Percentiles rank a stretch among this genome's conserved stretches.
Evolutionary conservation across 2,797 vertebrate species (phyloP).

Genomic region (Sebastes hubbsi): DNA sequence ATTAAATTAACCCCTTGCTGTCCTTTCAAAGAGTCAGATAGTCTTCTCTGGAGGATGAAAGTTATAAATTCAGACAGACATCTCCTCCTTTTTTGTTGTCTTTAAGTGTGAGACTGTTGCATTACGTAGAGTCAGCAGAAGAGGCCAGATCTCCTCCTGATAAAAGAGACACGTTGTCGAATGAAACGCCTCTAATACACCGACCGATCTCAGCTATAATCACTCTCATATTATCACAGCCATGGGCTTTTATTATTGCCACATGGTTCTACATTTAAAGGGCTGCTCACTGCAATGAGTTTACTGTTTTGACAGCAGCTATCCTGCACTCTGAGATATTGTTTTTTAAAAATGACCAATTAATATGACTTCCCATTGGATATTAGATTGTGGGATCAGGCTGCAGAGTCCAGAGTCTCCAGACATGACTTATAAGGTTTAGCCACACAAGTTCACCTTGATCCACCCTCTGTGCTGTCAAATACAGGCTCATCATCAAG

Average conservation of each 20-base stretch:
- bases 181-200: conserved; percentile 21
- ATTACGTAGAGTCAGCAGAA: neutral
- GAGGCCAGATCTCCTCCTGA: neutral
- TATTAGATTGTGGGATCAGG: neutral
- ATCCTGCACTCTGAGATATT: neutral
- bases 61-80: neutral
- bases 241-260: neutral
- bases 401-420: neutral
- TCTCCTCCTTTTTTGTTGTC: neutral
- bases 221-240: neutral
- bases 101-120: conserved; percentile 1
- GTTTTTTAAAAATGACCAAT: neutral
- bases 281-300: neutral
- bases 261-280: neutral
- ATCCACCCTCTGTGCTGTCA: conserved; percentile 40
- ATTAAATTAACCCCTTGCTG: too few species aligned
- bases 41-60: neutral
- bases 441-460: conserved; percentile 16
- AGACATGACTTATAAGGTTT: neutral
- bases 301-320: conserved; percentile 24
- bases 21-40: neutral
- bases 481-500: conserved; percentile 24
- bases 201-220: conserved; percentile 18
- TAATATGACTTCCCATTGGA: neutral
- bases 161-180: conserved; percentile 34